Percentiles rank a stretch among this genome's conserved stretches.
These are phyloP conservation scores for Archips xylosteana DNA, from an alignment of 2,888 invertebrate species.

Conservation along the genomic window DNA sequence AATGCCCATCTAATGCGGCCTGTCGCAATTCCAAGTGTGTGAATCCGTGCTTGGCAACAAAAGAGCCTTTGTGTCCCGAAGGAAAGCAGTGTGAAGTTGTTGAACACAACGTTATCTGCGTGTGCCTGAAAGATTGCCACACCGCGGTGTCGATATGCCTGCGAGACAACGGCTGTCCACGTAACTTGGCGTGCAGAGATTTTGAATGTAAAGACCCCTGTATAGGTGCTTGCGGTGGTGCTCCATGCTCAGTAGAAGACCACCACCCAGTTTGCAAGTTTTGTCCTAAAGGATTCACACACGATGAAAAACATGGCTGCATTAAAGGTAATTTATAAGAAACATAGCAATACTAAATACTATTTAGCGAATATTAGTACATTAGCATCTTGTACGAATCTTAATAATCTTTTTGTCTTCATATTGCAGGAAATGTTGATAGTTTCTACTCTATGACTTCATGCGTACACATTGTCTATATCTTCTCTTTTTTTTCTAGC, in stretches of 20 bases:
- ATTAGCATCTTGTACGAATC: constrained; percentile 75
- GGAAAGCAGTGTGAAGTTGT: constrained; percentile 95
- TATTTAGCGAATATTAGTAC: constrained; percentile 68
- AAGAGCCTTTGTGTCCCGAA: constrained; percentile 89
- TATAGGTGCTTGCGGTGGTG: constrained; percentile 93
- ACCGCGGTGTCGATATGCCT: constrained; percentile 95
- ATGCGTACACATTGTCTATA: constrained; percentile 77
- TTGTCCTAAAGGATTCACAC: constrained; percentile 97
- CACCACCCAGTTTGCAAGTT: constrained; percentile 98
- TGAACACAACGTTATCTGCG: constrained; percentile 94
- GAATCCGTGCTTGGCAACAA: constrained; percentile 92
- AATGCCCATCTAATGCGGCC: constrained; percentile 94
- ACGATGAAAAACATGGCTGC: constrained; percentile 97
- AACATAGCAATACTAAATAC: constrained; percentile 63
- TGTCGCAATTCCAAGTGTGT: constrained; percentile 94
- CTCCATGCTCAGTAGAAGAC: constrained; percentile 97
- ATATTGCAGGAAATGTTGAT: constrained; percentile 84
- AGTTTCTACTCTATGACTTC: constrained; percentile 80
- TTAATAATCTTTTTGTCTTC: constrained; percentile 84
- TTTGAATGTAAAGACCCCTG: constrained; percentile 97
- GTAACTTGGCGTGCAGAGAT: constrained; percentile 93
- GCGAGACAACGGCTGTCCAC: constrained; percentile 95
- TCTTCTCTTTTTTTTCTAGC: constrained; percentile 78
- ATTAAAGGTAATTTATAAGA: constrained; percentile 93
- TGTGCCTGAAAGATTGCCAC: constrained; percentile 94